phyloP scores from a whole-genome alignment of 2,888 invertebrate species.

The Xestia c-nigrum region DNA sequence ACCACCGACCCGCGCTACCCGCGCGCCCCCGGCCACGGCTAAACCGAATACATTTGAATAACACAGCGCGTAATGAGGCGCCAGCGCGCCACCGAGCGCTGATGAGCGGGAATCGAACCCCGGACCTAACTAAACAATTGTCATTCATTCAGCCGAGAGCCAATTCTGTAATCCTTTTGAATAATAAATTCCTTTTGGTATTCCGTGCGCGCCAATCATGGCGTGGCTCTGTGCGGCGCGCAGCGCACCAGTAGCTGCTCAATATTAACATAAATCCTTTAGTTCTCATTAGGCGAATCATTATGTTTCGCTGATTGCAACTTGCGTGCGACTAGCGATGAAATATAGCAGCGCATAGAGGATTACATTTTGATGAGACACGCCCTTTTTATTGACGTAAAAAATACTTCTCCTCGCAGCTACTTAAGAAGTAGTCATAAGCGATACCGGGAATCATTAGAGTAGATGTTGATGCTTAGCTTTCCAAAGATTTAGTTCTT shows the following conservation, averaged over 20 bases:
- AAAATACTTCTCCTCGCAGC: background rate
- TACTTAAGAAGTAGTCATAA: background rate
- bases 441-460: background rate
- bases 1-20: too few relatives aligned
- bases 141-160: conserved; percentile 74
- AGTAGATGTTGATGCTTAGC: background rate
- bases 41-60: conserved; percentile 85
- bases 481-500: background rate
- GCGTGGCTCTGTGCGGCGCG: conserved; percentile 15
- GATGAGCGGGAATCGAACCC: conserved; percentile 78
- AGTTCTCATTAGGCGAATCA: conserved; percentile 41
- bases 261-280: conserved; percentile 48
- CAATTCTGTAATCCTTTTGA: conserved; percentile 75
- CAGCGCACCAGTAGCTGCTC: conserved; percentile 43
- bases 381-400: background rate
- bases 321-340: conserved; percentile 13
- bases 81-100: conserved; percentile 70
- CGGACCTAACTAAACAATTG: conserved; percentile 77
- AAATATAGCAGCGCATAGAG: background rate
- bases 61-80: conserved; percentile 77
- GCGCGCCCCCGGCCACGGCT: conserved; percentile 63
- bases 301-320: conserved; percentile 44
- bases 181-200: conserved; percentile 69
- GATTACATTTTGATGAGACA: background rate
- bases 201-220: conserved; percentile 57